These are phyloP conservation scores for Watsonalla binaria DNA, from an alignment of 2,888 invertebrate genomes.

Conservation along the genomic window DNA sequence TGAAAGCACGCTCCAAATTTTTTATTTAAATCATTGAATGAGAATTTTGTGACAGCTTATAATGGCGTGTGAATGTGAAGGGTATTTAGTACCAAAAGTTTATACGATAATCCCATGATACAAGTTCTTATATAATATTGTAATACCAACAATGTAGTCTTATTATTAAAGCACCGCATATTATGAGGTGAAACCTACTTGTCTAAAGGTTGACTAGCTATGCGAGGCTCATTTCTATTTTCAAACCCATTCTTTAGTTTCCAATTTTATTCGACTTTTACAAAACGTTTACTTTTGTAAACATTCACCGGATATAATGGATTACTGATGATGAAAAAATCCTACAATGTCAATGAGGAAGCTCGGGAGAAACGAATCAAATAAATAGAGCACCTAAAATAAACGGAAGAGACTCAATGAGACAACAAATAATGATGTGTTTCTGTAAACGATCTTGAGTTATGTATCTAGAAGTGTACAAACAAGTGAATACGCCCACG, in stretches of 20 bases:
- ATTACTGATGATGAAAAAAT: background rate
- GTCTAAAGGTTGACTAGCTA: too few species aligned
- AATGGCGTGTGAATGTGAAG: slow-evolving; percentile 25
- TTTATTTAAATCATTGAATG: slow-evolving; percentile 19
- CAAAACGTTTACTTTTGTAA: too few species aligned
- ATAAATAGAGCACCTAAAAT: background rate
- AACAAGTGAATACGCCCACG: background rate
- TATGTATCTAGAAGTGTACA: background rate
- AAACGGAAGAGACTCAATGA: slow-evolving; percentile 1
- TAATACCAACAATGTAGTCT: too few species aligned
- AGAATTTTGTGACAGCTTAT: slow-evolving; percentile 23
- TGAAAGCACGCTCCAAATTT: slow-evolving; percentile 38
- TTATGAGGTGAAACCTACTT: too few species aligned
- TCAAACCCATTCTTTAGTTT: too few species aligned
- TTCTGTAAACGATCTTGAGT: slow-evolving; percentile 1
- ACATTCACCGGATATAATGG: background rate
- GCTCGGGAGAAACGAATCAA: background rate
- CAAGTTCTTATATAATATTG: too few species aligned
- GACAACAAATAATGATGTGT: slow-evolving; percentile 1
- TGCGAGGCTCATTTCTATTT: too few species aligned
- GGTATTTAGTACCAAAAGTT: background rate
- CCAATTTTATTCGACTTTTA: too few species aligned
- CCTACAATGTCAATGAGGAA: background rate
- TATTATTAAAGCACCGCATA: too few species aligned
- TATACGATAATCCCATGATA: background rate